These are phyloP conservation scores for Apodemus agrarius DNA, from an alignment of 2,797 vertebrate genomes.

Conservation along the genomic window DNA sequence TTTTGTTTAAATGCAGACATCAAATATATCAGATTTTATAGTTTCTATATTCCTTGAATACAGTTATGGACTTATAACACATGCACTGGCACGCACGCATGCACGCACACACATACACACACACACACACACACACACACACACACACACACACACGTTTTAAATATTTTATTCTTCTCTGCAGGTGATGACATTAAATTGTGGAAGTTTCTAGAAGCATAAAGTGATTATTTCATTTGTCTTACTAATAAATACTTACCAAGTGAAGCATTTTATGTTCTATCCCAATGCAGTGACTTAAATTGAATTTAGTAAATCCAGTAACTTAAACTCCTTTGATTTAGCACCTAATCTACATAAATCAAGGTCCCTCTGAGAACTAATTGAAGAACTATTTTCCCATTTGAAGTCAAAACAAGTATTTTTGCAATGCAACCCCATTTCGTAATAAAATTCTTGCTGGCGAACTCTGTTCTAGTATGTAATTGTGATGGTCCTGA, in stretches of 20 bases:
- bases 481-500: constrained; percentile 53
- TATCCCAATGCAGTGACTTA: constrained; percentile 74
- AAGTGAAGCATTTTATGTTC: constrained; percentile 62
- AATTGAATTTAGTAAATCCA: constrained; percentile 77
- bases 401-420: constrained; percentile 73
- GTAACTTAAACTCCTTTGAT: constrained; percentile 63
- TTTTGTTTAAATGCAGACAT: constrained; percentile 42
- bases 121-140: constrained; percentile 3
- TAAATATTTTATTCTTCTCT: constrained; percentile 76
- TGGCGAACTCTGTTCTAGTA: constrained; percentile 55
- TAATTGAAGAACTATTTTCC: constrained; percentile 74
- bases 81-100: neutral
- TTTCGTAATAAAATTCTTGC: constrained; percentile 74
- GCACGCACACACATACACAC: neutral
- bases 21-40: constrained; percentile 39
- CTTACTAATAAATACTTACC: constrained; percentile 73
- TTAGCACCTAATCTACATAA: constrained; percentile 75
- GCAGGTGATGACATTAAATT: constrained; percentile 59
- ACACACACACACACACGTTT: neutral
- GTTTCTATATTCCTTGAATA: constrained; percentile 54
- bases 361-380: constrained; percentile 74
- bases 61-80: neutral
- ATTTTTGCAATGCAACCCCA: constrained; percentile 55
- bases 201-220: constrained; percentile 63
- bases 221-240: constrained; percentile 75